A percentile compares a stretch with the other conserved stretches of the same genome.
Conservation (phyloP, 2,113 vertebrate genomes). For the Brachirus orientalis region DNA sequence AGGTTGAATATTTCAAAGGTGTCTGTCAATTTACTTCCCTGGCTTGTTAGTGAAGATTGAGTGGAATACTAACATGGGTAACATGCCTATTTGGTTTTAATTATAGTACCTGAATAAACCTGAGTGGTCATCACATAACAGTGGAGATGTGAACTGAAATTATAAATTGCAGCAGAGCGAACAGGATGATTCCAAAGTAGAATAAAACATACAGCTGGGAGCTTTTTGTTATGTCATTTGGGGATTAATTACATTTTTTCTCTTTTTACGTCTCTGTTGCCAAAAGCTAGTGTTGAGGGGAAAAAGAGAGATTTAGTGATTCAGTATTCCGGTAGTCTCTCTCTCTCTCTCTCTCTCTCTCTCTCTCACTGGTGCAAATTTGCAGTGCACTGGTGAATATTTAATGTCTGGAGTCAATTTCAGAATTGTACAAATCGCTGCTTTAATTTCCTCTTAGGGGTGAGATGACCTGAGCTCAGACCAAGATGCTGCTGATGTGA, state of each 20-base stretch:
- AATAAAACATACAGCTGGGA: not conserved
- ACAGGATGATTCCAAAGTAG: not conserved
- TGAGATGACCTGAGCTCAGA: constrained; percentile 16
- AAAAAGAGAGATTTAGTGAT: constrained; percentile 43
- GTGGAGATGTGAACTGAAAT: constrained; percentile 13
- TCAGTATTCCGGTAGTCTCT: constrained; percentile 64
- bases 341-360: constrained; percentile 23
- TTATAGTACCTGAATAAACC: constrained; percentile 27
- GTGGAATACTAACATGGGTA: constrained; percentile 1
- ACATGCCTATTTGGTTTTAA: constrained; percentile 41
- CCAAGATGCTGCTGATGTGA: constrained; percentile 41
- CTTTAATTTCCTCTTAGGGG: constrained; percentile 66
- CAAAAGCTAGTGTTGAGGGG: constrained; percentile 17
- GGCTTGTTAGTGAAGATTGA: constrained; percentile 23
- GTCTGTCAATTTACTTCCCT: constrained; percentile 17
- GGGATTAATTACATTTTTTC: constrained; percentile 11
- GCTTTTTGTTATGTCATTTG: constrained; percentile 36
- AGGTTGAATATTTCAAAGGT: constrained; percentile 8
- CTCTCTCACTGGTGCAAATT: constrained; percentile 47
- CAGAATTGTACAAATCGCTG: constrained; percentile 60
- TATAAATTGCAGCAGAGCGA: constrained; percentile 10
- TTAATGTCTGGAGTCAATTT: constrained; percentile 76
- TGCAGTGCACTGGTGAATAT: constrained; percentile 69
- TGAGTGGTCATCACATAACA: not conserved
- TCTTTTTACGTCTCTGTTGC: constrained; percentile 24